Base-by-base conservation (phyloP, 2,797 vertebrate species). In the Spinus olivaceus region DNA sequence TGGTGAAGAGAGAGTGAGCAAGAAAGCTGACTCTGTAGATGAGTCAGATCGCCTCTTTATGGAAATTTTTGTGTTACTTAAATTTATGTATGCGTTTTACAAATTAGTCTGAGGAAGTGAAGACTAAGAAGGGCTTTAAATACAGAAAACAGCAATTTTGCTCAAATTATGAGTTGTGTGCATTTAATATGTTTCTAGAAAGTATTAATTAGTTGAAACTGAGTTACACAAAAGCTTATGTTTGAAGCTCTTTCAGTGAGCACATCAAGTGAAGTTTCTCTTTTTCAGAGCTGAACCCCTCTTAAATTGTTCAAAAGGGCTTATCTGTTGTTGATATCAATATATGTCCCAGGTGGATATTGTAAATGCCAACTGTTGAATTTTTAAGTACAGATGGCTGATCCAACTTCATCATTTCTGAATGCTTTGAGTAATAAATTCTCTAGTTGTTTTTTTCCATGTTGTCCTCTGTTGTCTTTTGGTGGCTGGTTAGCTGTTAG, bases 1-100 rank as follows among this genome's bases (percentile, higher is more conserved):
- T 64, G 63, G 14, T 51, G 77, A 83, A 46, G 51, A 53, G 6
- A 44, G 17, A 84, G 6, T 30, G 25, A 71, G 37, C 56, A 81
- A 83, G 53, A 88, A 92, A 44, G 92, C 80, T 94, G 85, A 72
- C n/a, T 73, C n/a, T 39, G 20, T 76, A 41, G 54, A 89, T 84
- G 78, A 92, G 69, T 94, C 80, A 88, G 47, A 90, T 85, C 10
- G 47, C 49, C 20, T 88, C 41, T 85, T 80, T 30, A 46, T 56
- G 61, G 47, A 73, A 77, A 54, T 90, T 32, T 87, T 59, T 76
- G 44, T 81, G 39, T 76, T 89, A 35, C 14, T 82, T 90, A 54
- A 81, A 71, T 91, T 78, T 70, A 86, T 86, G 72, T 85, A 22
- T 69, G 33, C 1, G 2, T 90, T 93, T 92, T 77, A 71, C 41